Evolutionary conservation across 2,888 invertebrate species (phyloP), one percentile per base, ranked within the genome.

Genomic region (Macropis europaea): DNA sequence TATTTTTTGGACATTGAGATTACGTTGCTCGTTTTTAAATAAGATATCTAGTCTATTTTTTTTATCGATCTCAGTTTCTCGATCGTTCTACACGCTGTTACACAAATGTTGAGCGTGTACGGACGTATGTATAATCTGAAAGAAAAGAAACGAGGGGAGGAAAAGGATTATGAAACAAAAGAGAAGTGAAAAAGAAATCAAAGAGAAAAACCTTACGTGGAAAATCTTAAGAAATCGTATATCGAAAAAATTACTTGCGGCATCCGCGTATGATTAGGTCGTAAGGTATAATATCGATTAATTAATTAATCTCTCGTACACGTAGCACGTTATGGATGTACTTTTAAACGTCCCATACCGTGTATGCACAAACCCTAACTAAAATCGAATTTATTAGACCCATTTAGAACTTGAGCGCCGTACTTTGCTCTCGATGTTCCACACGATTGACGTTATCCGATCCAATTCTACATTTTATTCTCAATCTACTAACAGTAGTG

Each of bases 21-120:
- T 71, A 59, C 59, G 74, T 76, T 79, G 74, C 62, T 77, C 72
- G 68, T 74, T 76, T 77, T 71, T 62, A 40, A 69, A 52, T 57
- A 52, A 59, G 69, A 52, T 71, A 76, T 62, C 74, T 67, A 76
- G 79, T 74, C 74, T 71, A 68, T 79, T 62, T 74, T 73, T 74
- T 64, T 74, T 73, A 73, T 62, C 48, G 47, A 45, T 52, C 47
- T 50, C 56, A 28, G 60, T 76, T 73, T 76, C 24, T 50, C 42
- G 38, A 67, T 38, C 34, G 57, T 71, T 42, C 28, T 28, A 59
- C 45, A 53, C 63, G 56, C 57, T 36, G 22, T 13, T 32, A 15
- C n/a, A n/a, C n/a, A n/a, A n/a, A n/a, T n/a, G n/a, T n/a, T n/a
- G n/a, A 40, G 53, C 47, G 17, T 26, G 19, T 15, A 34, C 3